phyloP scores from a whole-genome alignment of 2,888 invertebrate genomes.

The Nephrocerus scutellatus region DNA sequence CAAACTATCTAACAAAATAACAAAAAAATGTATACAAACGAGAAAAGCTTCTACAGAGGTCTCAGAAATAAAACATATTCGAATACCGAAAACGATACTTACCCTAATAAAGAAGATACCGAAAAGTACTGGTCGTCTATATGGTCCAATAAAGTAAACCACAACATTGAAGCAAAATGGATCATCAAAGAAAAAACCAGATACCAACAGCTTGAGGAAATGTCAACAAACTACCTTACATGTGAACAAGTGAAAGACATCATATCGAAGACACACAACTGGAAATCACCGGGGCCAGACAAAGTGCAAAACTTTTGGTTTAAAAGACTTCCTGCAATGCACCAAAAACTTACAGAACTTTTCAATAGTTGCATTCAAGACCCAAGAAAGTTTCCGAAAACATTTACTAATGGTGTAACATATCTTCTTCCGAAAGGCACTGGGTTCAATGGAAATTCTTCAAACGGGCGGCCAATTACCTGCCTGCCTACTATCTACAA shows the following conservation, averaged over 20 bases:
- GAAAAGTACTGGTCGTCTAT: constrained; percentile 12
- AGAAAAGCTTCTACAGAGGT: no score
- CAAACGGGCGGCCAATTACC: no score
- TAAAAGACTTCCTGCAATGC: no score
- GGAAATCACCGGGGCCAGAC: constrained; percentile 6
- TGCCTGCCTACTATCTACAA: no score
- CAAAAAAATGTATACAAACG: no score
- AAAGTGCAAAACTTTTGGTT: no score
- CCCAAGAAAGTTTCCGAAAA: no score
- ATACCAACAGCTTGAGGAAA: constrained; percentile 5
- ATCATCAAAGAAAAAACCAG: constrained; percentile 8
- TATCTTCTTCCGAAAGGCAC: no score
- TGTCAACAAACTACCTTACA: constrained; percentile 5
- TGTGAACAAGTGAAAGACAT: constrained; percentile 8
- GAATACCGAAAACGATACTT: constrained; percentile 2
- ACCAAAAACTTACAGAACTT: no score
- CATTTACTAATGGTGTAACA: no score
- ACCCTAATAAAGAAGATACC: constrained; percentile 10
- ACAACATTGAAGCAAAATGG: constrained; percentile 7
- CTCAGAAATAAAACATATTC: neutral
- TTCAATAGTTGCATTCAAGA: no score
- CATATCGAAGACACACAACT: constrained; percentile 11
- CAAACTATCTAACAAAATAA: constrained; percentile 4
- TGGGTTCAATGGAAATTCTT: no score
- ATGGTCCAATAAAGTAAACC: constrained; percentile 9